Percentiles rank a stretch among this genome's conserved stretches.
phyloP scores from a whole-genome alignment of 2,888 invertebrate genomes.

The Standfussiana lucernea region DNA sequence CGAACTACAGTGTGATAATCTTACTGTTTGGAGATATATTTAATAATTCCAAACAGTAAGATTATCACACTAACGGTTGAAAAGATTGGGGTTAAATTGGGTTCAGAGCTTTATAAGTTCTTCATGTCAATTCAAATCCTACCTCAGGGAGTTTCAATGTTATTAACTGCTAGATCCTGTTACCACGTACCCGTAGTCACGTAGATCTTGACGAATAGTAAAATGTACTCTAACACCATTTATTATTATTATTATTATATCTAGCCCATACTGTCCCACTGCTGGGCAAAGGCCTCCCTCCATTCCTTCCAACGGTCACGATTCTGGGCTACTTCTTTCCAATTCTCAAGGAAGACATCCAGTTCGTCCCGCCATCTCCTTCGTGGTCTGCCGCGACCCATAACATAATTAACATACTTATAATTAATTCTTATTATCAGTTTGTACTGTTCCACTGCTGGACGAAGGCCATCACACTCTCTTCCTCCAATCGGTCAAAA shows the following conservation, averaged over 20 bases:
- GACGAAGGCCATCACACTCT: not conserved
- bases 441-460: not conserved
- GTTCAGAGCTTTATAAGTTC: not conserved
- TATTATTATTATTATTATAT: not conserved
- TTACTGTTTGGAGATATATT: not conserved
- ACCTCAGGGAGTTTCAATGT: not conserved
- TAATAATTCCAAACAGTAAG: not conserved
- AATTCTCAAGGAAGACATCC: no score
- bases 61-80: not conserved
- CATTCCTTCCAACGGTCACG: not conserved
- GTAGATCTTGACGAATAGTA: not conserved
- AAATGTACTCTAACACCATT: not conserved
- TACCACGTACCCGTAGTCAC: not conserved
- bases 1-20: not conserved
- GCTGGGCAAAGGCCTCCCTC: not conserved
- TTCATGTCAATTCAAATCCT: not conserved
- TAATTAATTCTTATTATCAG: not conserved
- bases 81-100: not conserved
- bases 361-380: no score
- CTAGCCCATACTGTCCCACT: not conserved
- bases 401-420: no score
- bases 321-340: no score
- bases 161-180: not conserved
- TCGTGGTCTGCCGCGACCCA: no score
- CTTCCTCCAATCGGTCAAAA: not conserved